Base-by-base conservation (phyloP, 1,140 invertebrate genomes). In the Hylaeus volcanicus region DNA sequence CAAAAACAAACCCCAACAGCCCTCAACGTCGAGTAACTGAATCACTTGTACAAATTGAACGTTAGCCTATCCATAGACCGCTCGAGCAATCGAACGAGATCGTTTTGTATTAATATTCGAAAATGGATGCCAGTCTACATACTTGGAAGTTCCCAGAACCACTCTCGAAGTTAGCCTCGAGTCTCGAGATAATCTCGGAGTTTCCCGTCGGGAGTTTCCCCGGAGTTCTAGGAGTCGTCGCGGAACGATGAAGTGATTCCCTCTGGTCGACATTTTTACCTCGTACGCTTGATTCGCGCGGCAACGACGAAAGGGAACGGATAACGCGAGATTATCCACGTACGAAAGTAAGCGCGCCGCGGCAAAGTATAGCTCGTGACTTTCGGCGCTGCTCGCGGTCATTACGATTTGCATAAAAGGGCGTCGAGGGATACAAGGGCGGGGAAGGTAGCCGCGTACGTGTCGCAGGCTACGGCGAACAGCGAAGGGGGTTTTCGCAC, bases 371-470 rank as follows among this genome's bases (percentile, higher is more conserved):
- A 85, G 74, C 71, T 86, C 80, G 83, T 79, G 82, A 82, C 87
- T 90, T 89, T 88, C 82, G 90, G 79, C 83, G 64, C 15, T 63
- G 81, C 55, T 77, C 82, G 88, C 74, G 78, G 81, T 86, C 83
- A 90, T 90, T 90, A 88, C 76, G 84, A 90, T 91, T 90, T 90
- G 85, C 89, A 90, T 91, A 90, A 90, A 51, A 90, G 82, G 83
- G 83, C 26, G n/a, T 39, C 72, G 73, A 55, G 51, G 12, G 58
- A 53, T 39, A 63, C 12, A 43, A 70, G 55, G 45, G 60, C 48
- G 43, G 58, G 41, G 68, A 63, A 45, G 37, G 70, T 43, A 48
- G n/a, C 61, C 48, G 74, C 51, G 60, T 72, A 53, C 74, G 68
- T 77, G 61, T 70, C 69, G 12, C 45, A 66, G 26, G 9, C 63